Evolutionary conservation across 2,888 invertebrate species (phyloP), one percentile per base, ranked within the genome.

Genomic region (Drosophila atripex): DNA sequence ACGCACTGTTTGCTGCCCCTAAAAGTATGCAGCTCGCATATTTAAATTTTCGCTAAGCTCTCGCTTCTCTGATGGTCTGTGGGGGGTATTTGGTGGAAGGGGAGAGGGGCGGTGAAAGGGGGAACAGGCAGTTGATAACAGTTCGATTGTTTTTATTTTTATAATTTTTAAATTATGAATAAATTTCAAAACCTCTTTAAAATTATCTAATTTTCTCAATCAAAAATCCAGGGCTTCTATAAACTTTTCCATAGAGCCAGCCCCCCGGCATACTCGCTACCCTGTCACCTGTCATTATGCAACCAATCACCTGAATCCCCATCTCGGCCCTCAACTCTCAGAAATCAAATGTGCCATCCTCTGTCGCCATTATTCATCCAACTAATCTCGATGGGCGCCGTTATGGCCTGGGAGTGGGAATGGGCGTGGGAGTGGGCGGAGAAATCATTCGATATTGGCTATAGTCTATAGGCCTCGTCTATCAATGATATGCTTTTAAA

Each of bases 21-120:
- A 75, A 77, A 84, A 80, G 74, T 77, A 78, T 80, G 77, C 82
- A 84, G 57, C 55, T 61, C 64, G 74, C 73, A 78, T 84, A 80
- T 84, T 76, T 75, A 78, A 80, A 84, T 80, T 64, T 53, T 51
- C 66, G 58, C 65, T 65, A 56, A 69, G 58, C 71, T 50, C 43
- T 68, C 63, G 66, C 53, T 41, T 41, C 8, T 41, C 14, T 6
- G 21, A 11, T 41, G 30, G 47, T 39, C 21, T 21, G n/a, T n/a
- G n/a, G n/a, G n/a, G n/a, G 11, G n/a, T 18, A 38, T 43, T 35
- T 59, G 50, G 32, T 12, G 49, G 14, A 6, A 28, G 9, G 28
- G 9, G 9, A n/a, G n/a, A n/a, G n/a, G n/a, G n/a, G 8, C 4
- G 21, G 21, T 4, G 28, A 2, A 8, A 28, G 8, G 28, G 0